phyloP scores from a whole-genome alignment of 2,113 vertebrate species.

The Xiphorhynchus elegans region DNA sequence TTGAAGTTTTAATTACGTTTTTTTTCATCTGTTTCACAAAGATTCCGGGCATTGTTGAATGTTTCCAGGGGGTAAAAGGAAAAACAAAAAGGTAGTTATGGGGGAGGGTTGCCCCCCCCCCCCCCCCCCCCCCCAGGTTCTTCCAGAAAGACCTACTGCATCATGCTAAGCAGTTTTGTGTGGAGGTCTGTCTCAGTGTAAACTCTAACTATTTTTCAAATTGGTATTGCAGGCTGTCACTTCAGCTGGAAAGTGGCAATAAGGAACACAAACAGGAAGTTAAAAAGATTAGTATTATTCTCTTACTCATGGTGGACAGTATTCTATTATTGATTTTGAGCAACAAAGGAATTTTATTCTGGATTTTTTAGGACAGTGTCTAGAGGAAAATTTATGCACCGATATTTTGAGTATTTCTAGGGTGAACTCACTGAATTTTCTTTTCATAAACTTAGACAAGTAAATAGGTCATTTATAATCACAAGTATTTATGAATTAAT shows the following conservation, averaged over 20 bases:
- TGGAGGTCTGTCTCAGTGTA: neutral
- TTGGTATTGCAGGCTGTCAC: neutral
- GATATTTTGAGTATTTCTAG: neutral
- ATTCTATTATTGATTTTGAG: neutral
- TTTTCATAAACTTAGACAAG: neutral
- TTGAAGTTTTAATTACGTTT: neutral
- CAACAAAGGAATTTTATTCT: neutral
- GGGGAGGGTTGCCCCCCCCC: neutral
- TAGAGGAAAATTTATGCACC: neutral
- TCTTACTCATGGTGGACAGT: neutral
- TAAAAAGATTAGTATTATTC: neutral
- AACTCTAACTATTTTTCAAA: neutral
- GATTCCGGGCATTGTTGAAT: neutral
- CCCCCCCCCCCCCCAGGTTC: neutral
- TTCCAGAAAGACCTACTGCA: neutral
- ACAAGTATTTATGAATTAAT: neutral
- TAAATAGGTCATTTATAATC: conserved; percentile 11
- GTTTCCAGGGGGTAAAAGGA: neutral
- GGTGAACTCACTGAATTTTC: neutral
- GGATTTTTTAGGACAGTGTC: neutral
- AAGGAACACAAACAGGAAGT: neutral
- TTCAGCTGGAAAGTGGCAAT: neutral
- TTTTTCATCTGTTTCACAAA: neutral
- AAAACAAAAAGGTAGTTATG: neutral
- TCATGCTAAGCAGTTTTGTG: neutral